phyloP scores from a whole-genome alignment of 2,113 vertebrate species.

The Prionailurus bengalensis region DNA sequence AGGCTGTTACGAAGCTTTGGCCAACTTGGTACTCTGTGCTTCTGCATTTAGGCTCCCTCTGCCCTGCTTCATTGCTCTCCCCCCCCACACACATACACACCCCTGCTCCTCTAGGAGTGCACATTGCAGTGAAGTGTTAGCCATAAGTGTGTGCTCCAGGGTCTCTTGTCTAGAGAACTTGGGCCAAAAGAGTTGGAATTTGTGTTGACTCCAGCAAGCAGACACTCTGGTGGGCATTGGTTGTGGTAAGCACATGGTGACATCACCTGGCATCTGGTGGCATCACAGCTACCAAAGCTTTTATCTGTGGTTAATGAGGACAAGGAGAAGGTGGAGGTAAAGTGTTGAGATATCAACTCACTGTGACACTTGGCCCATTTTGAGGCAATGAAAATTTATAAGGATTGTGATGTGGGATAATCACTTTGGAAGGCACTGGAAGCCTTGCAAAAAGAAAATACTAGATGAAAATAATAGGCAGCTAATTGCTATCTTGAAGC shows the following conservation, averaged over 20 bases:
- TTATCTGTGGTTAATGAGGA: not conserved
- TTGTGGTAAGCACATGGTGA: not conserved
- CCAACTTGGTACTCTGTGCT: not conserved
- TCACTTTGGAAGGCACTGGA: not conserved
- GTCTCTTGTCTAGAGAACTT: not conserved
- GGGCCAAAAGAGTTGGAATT: not conserved
- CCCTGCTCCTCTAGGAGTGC: not conserved
- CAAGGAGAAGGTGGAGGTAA: not conserved
- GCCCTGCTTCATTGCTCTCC: not conserved
- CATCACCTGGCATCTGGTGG: no score
- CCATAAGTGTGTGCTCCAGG: not conserved
- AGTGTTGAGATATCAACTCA: not conserved
- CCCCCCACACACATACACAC: rapidly evolving
- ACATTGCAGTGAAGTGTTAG: not conserved
- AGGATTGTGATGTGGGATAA: not conserved
- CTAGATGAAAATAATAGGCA: not conserved
- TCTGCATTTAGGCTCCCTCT: not conserved
- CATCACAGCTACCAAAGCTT: not conserved
- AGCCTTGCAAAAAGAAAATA: not conserved
- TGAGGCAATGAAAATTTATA: not conserved
- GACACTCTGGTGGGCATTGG: not conserved
- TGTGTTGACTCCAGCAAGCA: not conserved
- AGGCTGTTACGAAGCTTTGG: not conserved
- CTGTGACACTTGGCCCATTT: not conserved
- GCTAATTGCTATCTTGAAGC: not conserved